Percentiles rank a stretch among this genome's conserved stretches.
phyloP scores from a whole-genome alignment of 53 echinoderm and acorn worm species.

The Luidia sarsii region DNA sequence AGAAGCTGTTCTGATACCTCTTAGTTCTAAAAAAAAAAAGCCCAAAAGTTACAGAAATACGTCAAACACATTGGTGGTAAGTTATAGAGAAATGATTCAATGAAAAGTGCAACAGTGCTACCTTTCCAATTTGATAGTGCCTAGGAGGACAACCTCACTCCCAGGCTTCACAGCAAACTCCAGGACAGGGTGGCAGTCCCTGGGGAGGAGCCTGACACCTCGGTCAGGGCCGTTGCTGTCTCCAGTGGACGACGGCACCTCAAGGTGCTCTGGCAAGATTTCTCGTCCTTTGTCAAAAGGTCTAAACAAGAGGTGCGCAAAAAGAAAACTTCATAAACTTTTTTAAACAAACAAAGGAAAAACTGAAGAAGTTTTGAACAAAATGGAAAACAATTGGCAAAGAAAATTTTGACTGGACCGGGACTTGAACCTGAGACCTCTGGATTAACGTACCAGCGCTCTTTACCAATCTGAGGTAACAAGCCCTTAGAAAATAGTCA shows the following conservation, averaged over 20 bases:
- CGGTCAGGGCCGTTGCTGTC: constrained; percentile 17
- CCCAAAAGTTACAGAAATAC: neutral
- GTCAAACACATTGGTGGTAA: no score
- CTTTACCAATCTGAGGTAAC: no score
- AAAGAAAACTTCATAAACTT: neutral
- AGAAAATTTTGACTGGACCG: no score
- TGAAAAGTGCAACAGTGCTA: no score
- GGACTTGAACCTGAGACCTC: no score
- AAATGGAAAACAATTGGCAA: no score
- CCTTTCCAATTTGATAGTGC: constrained; percentile 77
- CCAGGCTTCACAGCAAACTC: constrained; percentile 79
- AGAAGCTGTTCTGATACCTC: no score
- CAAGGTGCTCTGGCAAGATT: constrained; percentile 3
- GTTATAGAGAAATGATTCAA: no score
- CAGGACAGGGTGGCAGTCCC: constrained; percentile 66
- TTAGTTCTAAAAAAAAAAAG: neutral
- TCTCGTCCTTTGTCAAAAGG: constrained; percentile 51
- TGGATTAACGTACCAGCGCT: no score
- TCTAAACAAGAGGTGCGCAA: constrained; percentile 5
- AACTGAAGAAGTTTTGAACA: no score
- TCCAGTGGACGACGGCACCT: neutral
- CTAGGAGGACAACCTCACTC: constrained; percentile 76
- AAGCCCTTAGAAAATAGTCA: no score
- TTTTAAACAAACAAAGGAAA: no score
- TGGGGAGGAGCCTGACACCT: constrained; percentile 50